These are phyloP conservation scores for Drosophila murphyi DNA, from an alignment of 1,140 invertebrate genomes.

Conservation along the genomic window DNA sequence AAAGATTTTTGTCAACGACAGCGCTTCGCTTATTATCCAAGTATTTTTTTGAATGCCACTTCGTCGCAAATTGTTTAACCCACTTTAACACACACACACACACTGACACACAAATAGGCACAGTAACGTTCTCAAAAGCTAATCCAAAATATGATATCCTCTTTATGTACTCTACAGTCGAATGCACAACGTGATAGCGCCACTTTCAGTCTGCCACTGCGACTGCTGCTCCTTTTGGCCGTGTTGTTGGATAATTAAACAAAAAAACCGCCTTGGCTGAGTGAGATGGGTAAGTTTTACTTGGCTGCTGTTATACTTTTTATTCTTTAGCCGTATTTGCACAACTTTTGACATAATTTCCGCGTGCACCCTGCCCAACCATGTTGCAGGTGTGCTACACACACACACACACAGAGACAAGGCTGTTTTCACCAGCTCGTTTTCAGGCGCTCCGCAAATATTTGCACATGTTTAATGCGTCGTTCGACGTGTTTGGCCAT, in stretches of 20 bases:
- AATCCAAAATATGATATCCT: constrained; percentile 55
- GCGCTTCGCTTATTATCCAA: neutral
- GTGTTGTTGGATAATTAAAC: constrained; percentile 46
- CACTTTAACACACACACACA: constrained; percentile 29
- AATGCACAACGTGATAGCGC: constrained; percentile 39
- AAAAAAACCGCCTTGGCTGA: constrained; percentile 17
- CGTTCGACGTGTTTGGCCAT: constrained; percentile 73
- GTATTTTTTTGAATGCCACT: constrained; percentile 17
- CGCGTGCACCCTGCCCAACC: constrained; percentile 16
- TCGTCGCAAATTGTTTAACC: constrained; percentile 43
- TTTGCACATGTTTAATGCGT: constrained; percentile 78
- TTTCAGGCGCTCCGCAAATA: constrained; percentile 55
- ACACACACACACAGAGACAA: neutral
- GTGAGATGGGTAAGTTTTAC: constrained; percentile 44
- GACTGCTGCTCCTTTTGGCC: neutral
- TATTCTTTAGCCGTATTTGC: constrained; percentile 50
- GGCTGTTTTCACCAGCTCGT: neutral
- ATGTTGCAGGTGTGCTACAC: constrained; percentile 50
- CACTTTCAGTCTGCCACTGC: neutral
- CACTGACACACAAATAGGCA: constrained; percentile 13
- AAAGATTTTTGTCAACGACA: constrained; percentile 63
- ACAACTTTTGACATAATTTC: constrained; percentile 69
- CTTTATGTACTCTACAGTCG: constrained; percentile 40
- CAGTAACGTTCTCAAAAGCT: constrained; percentile 42
- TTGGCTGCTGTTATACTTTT: constrained; percentile 11